A percentile compares a stretch with the other conserved stretches of the same genome.
phyloP scores from a whole-genome alignment of 2,797 vertebrate genomes.

The Hypotaenidia okinawae region DNA sequence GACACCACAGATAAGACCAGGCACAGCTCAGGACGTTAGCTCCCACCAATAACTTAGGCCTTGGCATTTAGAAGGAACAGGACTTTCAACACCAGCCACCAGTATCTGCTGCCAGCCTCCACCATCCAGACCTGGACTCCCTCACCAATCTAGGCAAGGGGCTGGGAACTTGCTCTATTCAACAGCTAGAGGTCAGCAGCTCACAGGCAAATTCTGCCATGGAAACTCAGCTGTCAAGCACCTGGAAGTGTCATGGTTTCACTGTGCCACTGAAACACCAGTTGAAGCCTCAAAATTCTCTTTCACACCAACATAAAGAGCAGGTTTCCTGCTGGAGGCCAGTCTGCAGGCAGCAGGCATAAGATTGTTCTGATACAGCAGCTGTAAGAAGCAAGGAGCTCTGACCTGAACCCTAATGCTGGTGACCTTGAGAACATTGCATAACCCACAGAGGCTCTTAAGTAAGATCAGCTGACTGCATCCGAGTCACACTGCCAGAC shows the following conservation, averaged over 20 bases:
- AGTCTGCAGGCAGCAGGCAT: not conserved
- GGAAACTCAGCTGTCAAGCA: not conserved
- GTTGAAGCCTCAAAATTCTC: not conserved
- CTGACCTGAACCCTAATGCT: not conserved
- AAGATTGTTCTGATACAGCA: not conserved
- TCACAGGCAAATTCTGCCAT: not conserved
- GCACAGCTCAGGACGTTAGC: not conserved
- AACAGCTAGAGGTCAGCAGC: not conserved
- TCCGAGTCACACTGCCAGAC: not conserved
- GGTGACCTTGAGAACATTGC: constrained; percentile 19
- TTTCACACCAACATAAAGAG: accelerated
- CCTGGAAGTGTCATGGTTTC: not conserved
- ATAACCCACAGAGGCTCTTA: not conserved
- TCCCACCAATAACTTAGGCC: not conserved
- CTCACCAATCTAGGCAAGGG: not conserved
- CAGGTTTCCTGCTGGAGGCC: not conserved
- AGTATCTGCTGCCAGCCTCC: not conserved
- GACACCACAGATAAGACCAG: not conserved
- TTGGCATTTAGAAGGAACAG: not conserved
- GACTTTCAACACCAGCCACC: not conserved
- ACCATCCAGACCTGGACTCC: not conserved
- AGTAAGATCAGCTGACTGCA: not conserved
- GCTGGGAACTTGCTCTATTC: not conserved
- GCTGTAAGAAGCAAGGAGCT: not conserved
- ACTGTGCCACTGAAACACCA: not conserved